Base-by-base conservation (phyloP, 2,113 vertebrate genomes). In the Salvelinus fontinalis region DNA sequence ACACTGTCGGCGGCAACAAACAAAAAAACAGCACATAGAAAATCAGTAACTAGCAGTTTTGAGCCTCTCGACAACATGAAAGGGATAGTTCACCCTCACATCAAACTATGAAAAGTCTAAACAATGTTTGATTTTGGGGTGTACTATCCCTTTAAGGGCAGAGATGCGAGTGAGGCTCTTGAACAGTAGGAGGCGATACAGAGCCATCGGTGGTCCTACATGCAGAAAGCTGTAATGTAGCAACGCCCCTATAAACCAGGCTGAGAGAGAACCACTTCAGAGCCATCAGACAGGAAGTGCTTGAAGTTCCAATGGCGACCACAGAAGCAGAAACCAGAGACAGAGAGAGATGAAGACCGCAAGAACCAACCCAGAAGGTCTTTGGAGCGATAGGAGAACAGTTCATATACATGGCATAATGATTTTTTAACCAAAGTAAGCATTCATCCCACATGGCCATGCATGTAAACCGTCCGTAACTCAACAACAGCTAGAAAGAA, bases 1-100 rank as follows among this genome's bases (percentile, higher is more conserved):
- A 70, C 95, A 97, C 98, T 99, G 88, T 48, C 24, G 72, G 13
- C 18, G 20, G 11, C 4, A 68, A 24, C 31, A 34, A 6, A 31
- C 26, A 8, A 68, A 73, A 31, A 49, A 16, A 75, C 5, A 64
- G 26, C 59, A 24, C 6, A 18, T 7, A 39, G 34, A 69, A 67
- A 67, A 20, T 57, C 62, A 26, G 62, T 44, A 44, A 44, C 2
- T 2, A 11, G 9, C 9, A 9, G 3, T 26, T 2, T 26, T 16
- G 5, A 67, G 11, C 65, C 9, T 64, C 8, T 64, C 60, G 3
- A 26, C 60, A 26, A 54, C 51, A 54, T 54, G 0, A 16, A 54
- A 54, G 51, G 51, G 18, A 54, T 54, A 54, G 13, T 18, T 16
- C 16, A 54, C 51, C 14, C 51, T 54, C 51, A 18, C 51, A 54